Percentiles rank a stretch among this genome's conserved stretches.
Evolutionary conservation across 1,140 invertebrate genomes (phyloP).

Genomic region (Hyles euphorbiae): DNA sequence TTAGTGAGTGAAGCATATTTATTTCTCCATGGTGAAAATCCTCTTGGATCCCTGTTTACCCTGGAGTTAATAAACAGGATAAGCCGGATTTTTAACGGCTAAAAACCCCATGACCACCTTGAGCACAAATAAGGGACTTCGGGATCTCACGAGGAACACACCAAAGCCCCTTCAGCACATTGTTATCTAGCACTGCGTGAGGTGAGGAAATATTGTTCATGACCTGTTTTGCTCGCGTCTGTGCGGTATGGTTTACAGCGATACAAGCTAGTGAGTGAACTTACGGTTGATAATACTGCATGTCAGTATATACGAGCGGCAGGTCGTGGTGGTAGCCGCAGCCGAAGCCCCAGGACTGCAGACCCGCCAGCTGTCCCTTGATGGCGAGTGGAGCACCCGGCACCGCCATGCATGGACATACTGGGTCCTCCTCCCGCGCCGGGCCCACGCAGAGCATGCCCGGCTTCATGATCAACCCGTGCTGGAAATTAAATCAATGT

Average conservation of each 20-base stretch:
- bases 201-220: too few species aligned
- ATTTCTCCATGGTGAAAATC: too few species aligned
- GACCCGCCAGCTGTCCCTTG: conserved; percentile 28
- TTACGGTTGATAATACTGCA: conserved; percentile 37
- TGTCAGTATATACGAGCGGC: conserved; percentile 47
- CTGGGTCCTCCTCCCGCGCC: conserved; percentile 31
- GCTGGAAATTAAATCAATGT: conserved; percentile 17
- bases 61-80: too few species aligned
- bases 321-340: conserved; percentile 49
- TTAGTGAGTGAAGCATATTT: too few species aligned
- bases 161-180: too few species aligned
- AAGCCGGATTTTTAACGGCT: too few species aligned
- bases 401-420: conserved; percentile 42
- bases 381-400: conserved; percentile 53
- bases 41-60: too few species aligned
- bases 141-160: too few species aligned
- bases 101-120: too few species aligned
- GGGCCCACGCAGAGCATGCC: conserved; percentile 52
- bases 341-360: conserved; percentile 59
- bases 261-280: conserved; percentile 2
- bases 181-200: too few species aligned
- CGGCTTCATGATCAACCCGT: conserved; percentile 18
- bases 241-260: not conserved
- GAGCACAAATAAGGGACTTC: too few species aligned
- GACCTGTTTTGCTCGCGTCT: too few species aligned